Conservation (phyloP, 2,797 vertebrate genomes). For the Lophotriccus pileatus region DNA sequence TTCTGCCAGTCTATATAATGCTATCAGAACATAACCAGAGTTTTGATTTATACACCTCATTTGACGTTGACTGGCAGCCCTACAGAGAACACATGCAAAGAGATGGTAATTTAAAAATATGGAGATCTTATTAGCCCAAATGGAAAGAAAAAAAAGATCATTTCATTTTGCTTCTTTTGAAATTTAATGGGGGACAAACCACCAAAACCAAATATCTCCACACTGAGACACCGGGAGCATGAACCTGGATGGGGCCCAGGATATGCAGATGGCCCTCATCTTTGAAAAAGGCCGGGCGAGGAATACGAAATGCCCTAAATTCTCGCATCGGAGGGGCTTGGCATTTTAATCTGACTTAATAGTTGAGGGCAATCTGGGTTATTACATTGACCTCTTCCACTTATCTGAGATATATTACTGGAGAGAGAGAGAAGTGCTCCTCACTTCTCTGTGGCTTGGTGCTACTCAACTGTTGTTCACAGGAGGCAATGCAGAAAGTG, state of each 20-base stretch:
- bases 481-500: background rate
- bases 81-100: constrained; percentile 70
- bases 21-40: constrained; percentile 67
- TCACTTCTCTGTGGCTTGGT: constrained; percentile 4
- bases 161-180: constrained; percentile 38
- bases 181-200: background rate
- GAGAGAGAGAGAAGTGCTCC: background rate
- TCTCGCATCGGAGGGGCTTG: background rate
- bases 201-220: background rate
- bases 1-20: constrained; percentile 69
- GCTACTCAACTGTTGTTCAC: constrained; percentile 8
- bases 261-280: background rate
- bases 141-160: background rate
- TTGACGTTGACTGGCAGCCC: constrained; percentile 73
- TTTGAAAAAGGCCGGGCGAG: background rate
- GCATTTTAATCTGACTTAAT: constrained; percentile 58
- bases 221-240: background rate
- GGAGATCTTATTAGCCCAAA: constrained; percentile 55
- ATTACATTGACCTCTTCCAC: constrained; percentile 69
- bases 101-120: constrained; percentile 57
- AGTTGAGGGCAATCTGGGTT: constrained; percentile 65
- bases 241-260: background rate
- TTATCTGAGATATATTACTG: constrained; percentile 58
- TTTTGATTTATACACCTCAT: constrained; percentile 67
- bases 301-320: constrained; percentile 22